phyloP scores from a whole-genome alignment of 2,888 invertebrate species.

The Agonopterix arenella region DNA sequence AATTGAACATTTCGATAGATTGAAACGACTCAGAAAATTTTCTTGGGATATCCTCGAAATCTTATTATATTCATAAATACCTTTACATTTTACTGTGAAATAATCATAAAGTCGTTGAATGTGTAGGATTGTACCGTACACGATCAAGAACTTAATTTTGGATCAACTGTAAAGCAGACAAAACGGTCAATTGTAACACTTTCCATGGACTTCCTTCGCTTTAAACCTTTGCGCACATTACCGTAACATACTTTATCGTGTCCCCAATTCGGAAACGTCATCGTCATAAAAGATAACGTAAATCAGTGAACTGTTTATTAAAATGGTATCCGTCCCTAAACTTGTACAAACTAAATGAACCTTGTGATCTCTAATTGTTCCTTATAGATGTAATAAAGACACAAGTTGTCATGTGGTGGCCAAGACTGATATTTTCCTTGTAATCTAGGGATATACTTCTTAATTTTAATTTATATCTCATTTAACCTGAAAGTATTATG shows the following conservation, averaged over 20 bases:
- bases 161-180: no score
- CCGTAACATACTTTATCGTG: no score
- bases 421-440: conserved; percentile 60
- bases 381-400: conserved; percentile 46
- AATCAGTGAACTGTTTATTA: conserved; percentile 3
- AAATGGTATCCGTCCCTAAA: conserved; percentile 20
- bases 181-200: no score
- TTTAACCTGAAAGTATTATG: conserved; percentile 32
- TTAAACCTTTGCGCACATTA: no score
- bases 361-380: conserved; percentile 64
- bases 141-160: no score
- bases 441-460: conserved; percentile 43
- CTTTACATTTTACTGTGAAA: no score
- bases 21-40: no score
- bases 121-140: no score
- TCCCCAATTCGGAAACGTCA: neutral
- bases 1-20: neutral
- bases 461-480: conserved; percentile 56
- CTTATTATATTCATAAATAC: no score
- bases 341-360: conserved; percentile 25
- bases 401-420: conserved; percentile 29
- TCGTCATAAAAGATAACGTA: neutral
- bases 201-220: no score
- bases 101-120: no score
- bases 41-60: no score